A percentile compares a stretch with the other conserved stretches of the same genome.
phyloP scores from a whole-genome alignment of 1,140 invertebrate genomes.

The Ylistrum balloti region DNA sequence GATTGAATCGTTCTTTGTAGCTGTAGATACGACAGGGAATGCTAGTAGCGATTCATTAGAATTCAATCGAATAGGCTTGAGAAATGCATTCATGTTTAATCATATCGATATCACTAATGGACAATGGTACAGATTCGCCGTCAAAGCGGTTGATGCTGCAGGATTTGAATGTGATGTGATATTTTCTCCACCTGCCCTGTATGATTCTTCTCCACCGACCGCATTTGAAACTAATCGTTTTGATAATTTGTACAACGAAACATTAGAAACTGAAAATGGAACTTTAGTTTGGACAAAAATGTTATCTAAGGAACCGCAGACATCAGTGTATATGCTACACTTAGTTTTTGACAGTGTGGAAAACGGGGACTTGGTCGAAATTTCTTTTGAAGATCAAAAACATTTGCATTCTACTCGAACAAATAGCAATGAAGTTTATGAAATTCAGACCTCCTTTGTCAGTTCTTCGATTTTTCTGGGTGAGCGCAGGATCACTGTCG shows the following conservation, averaged over 20 bases:
- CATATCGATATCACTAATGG: conserved; percentile 47
- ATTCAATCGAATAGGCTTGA: conserved; percentile 43
- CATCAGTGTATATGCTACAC: background rate
- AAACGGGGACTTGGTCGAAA: background rate
- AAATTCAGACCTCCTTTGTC: background rate
- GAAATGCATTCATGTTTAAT: conserved; percentile 43
- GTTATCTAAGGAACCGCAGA: background rate
- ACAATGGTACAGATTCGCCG: conserved; percentile 51
- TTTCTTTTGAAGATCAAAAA: background rate
- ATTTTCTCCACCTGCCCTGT: conserved; percentile 50
- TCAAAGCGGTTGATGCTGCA: conserved; percentile 66
- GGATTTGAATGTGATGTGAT: conserved; percentile 55
- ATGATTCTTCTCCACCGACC: conserved; percentile 62
- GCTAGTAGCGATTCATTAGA: background rate
- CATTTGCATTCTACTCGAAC: background rate
- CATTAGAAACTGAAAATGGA: background rate
- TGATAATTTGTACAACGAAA: background rate
- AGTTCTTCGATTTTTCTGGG: background rate
- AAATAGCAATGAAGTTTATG: background rate
- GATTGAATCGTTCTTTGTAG: conserved; percentile 58
- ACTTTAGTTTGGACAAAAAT: background rate
- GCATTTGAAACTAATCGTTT: conserved; percentile 52
- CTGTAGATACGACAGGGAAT: conserved; percentile 46
- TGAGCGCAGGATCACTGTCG: background rate
- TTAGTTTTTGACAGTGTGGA: background rate